A percentile compares a stretch with the other conserved stretches of the same genome.
Evolutionary conservation across 2,888 invertebrate genomes (phyloP).

Genomic region (Pandemis corylana): DNA sequence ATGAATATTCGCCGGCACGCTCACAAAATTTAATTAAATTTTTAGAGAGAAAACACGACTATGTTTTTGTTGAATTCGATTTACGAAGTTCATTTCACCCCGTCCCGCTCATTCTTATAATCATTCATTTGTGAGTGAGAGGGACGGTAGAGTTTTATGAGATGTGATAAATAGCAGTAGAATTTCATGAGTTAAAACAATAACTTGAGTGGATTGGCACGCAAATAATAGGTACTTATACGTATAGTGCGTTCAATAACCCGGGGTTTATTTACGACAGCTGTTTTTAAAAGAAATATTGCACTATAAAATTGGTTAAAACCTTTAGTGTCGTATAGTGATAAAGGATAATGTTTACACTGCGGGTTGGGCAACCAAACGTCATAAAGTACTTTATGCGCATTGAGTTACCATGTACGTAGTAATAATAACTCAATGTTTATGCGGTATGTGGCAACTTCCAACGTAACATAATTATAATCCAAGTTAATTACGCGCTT

Average conservation of each 20-base stretch:
- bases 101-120: too few relatives aligned
- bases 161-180: conserved; percentile 9
- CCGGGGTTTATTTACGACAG: neutral
- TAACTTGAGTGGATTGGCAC: conserved; percentile 7
- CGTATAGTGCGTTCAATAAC: neutral
- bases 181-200: conserved; percentile 6
- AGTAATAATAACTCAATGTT: too few relatives aligned
- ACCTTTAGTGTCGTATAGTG: neutral
- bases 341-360: neutral
- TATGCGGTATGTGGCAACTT: too few relatives aligned
- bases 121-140: too few relatives aligned
- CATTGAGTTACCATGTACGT: too few relatives aligned
- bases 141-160: conserved; percentile 7
- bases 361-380: neutral
- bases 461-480: too few relatives aligned
- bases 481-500: too few relatives aligned
- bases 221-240: neutral
- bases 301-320: neutral
- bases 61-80: neutral
- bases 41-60: conserved; percentile 18
- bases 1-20: conserved; percentile 32
- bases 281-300: conserved; percentile 6
- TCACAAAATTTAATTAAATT: neutral
- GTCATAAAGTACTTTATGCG: neutral
- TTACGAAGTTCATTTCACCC: too few relatives aligned